Conservation (phyloP, 2,113 vertebrate genomes). For the Dicentrarchus labrax region DNA sequence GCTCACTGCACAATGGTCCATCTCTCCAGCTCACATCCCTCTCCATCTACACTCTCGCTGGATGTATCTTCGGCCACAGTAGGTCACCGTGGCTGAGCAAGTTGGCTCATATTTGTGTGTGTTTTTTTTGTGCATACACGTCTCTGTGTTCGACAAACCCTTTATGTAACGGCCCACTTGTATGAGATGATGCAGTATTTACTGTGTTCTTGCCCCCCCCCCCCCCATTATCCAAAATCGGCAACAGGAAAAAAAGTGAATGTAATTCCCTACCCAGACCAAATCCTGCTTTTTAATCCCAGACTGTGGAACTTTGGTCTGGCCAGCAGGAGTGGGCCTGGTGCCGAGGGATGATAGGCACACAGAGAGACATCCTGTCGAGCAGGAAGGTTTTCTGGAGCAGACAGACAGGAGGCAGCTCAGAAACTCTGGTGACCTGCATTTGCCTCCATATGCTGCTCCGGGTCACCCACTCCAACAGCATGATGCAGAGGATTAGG, state of each 20-base stretch:
- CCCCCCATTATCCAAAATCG: not conserved
- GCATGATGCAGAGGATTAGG: slow-evolving; percentile 72
- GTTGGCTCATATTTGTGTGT: slow-evolving; percentile 3
- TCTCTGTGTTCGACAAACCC: slow-evolving; percentile 41
- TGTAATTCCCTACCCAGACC: slow-evolving; percentile 74
- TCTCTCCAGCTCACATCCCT: slow-evolving; percentile 7
- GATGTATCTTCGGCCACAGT: slow-evolving; percentile 35
- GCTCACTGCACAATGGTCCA: slow-evolving; percentile 36
- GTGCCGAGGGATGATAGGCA: slow-evolving; percentile 55
- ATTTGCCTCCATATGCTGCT: slow-evolving; percentile 78
- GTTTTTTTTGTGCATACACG: not conserved
- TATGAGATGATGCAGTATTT: slow-evolving; percentile 48
- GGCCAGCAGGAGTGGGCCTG: slow-evolving; percentile 70
- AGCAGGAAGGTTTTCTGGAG: slow-evolving; percentile 70
- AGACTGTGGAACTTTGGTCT: slow-evolving; percentile 71
- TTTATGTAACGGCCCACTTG: slow-evolving; percentile 70
- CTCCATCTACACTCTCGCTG: slow-evolving; percentile 8
- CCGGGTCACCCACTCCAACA: slow-evolving; percentile 55
- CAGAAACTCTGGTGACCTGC: slow-evolving; percentile 78
- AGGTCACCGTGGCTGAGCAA: slow-evolving; percentile 47
- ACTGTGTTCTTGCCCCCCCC: not conserved
- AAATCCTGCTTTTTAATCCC: slow-evolving; percentile 76
- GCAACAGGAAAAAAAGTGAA: slow-evolving; percentile 44
- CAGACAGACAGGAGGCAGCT: slow-evolving; percentile 72
- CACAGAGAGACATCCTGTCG: slow-evolving; percentile 53